Evolutionary conservation across 1,140 invertebrate genomes (phyloP), one percentile per base, ranked within the genome.

Genomic region (Neodiprion virginianus): DNA sequence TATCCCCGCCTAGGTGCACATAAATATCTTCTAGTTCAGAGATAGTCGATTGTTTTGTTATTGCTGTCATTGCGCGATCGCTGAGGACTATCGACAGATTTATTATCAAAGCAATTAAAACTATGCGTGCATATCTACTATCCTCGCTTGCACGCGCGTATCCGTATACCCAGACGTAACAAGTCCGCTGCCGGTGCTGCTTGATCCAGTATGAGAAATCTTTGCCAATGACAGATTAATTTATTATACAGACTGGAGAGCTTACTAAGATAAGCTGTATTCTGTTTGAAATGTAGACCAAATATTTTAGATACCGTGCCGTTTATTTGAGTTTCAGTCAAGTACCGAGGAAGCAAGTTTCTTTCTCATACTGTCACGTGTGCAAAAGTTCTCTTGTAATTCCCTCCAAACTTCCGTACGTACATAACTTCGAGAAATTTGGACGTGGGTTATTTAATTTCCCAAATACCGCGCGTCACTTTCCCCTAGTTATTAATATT

Each of bases 41-140:
- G 53, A 61, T 61, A 61, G 53, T 61, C 53, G 53, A 61, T 61
- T 61, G 53, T 61, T 61, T 61, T 61, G 53, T 61, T 61, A 61
- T 61, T 17, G 53, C 8, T 17, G 53, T 61, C 53, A 61, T 40
- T 40, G 28, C 53, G 53, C 4, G 53, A 61, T 61, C 53, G 53
- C 5, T 61, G 8, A 61, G 53, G 53, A 17, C 8, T 61, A 61
- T 8, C 53, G 53, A 7, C 53, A 61, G 53, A 61, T 61, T 61
- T 61, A 61, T 61, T 61, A 61, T 17, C 53, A 61, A 61, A 5
- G 53, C 53, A 61, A 61, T 61, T 61, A 61, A 61, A 61, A 61
- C 53, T 61, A 3, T 40, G 53, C 8, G 11, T 61, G n/a, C 4
- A 17, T 17, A 21, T 21, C 17, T 21, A 17, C 7, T 61, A 61